These are phyloP conservation scores for Bergia sp. DNA, from an alignment of 92 coral and sea anemone genomes.

Conservation along the genomic window DNA sequence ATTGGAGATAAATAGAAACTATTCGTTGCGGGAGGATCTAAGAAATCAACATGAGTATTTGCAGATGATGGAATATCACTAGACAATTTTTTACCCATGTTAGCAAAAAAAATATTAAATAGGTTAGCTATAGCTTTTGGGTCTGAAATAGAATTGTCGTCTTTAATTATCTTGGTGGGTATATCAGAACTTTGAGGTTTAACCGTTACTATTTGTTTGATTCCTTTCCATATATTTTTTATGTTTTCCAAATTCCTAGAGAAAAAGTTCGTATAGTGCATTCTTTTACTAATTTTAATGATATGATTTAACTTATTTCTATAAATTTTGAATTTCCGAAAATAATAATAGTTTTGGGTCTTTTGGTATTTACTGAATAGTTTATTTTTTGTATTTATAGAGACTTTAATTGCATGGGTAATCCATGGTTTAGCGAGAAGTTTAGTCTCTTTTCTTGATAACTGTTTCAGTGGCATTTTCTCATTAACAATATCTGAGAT, in stretches of 20 bases:
- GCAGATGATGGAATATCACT: constrained; percentile 5
- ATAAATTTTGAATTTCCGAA: constrained; percentile 42
- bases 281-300: constrained; percentile 42
- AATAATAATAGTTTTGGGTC: constrained; percentile 9
- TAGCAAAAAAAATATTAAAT: constrained; percentile 43
- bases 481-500: constrained; percentile 43
- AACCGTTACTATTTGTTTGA: constrained; percentile 14
- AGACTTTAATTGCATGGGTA: constrained; percentile 48
- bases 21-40: constrained; percentile 10
- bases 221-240: constrained; percentile 48
- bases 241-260: constrained; percentile 35
- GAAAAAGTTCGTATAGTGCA: constrained; percentile 46
- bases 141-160: constrained; percentile 29
- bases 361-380: constrained; percentile 46
- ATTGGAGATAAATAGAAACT: constrained; percentile 55
- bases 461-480: constrained; percentile 52
- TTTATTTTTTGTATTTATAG: constrained; percentile 49
- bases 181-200: constrained; percentile 1
- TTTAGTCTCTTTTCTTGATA: constrained; percentile 50
- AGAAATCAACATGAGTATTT: neutral
- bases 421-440: constrained; percentile 56
- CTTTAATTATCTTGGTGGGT: constrained; percentile 37
- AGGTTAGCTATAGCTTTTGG: constrained; percentile 33
- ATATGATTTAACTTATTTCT: constrained; percentile 49
- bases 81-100: constrained; percentile 44